Conservation (phyloP, 2,888 invertebrate species). For the Eupithecia abbreviata region DNA sequence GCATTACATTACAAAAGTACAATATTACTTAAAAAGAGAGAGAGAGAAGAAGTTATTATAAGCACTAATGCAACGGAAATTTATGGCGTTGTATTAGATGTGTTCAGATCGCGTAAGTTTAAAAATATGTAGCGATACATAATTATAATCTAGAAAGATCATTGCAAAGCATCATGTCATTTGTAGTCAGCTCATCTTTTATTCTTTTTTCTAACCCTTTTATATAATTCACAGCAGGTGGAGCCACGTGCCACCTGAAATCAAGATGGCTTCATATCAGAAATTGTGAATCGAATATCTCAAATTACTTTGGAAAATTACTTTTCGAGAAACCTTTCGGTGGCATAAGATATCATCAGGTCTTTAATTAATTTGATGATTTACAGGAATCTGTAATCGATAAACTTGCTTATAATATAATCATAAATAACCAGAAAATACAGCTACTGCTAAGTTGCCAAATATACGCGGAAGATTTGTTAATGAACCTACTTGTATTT, state of each 20-base stretch:
- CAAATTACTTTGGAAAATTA: constrained; percentile 2
- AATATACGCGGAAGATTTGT: not conserved
- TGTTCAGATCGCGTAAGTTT: no score
- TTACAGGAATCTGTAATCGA: not conserved
- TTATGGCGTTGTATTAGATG: no score
- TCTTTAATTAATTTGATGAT: not conserved
- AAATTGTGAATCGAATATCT: not conserved
- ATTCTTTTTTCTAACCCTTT: not conserved
- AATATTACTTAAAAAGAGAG: no score
- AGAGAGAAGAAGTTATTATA: no score
- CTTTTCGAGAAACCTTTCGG: not conserved
- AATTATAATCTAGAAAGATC: not conserved
- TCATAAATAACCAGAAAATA: not conserved
- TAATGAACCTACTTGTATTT: not conserved
- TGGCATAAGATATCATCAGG: not conserved
- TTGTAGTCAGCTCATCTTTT: not conserved
- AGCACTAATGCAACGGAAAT: no score
- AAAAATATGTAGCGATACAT: no score
- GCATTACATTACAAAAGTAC: not conserved
- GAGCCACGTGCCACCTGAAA: not conserved
- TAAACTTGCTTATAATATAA: not conserved
- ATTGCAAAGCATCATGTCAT: not conserved
- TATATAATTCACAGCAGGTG: not conserved
- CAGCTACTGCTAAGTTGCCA: not conserved
- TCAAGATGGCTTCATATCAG: not conserved